These are phyloP conservation scores for Strix aluco DNA, from an alignment of 2,113 vertebrate species.

Conservation along the genomic window DNA sequence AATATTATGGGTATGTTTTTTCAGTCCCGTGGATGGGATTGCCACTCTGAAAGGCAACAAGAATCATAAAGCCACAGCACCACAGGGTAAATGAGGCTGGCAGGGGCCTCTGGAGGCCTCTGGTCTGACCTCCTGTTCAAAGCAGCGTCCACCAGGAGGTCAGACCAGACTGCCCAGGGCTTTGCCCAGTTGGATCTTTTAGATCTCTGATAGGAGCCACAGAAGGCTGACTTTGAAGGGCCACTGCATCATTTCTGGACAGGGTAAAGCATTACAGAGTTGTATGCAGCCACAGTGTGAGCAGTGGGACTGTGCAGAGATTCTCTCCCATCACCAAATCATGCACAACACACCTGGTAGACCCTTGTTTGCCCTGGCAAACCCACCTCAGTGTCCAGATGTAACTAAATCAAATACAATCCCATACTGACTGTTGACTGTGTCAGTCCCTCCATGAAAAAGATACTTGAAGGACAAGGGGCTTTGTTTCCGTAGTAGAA, in stretches of 20 bases:
- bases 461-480: neutral
- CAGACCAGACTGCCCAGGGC: neutral
- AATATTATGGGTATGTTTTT: neutral
- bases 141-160: neutral
- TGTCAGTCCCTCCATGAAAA: neutral
- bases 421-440: accelerated
- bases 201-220: neutral
- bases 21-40: neutral
- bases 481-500: neutral
- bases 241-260: neutral
- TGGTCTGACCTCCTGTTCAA: neutral
- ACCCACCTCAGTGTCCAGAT: neutral
- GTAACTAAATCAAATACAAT: neutral
- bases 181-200: neutral
- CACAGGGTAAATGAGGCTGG: neutral
- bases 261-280: neutral
- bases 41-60: neutral
- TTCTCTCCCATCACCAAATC: neutral
- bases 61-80: neutral
- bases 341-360: neutral
- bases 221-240: neutral
- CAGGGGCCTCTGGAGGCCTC: neutral
- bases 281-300: neutral
- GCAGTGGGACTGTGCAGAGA: neutral
- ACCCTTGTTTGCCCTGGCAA: accelerated